Conservation (phyloP, 2,888 invertebrate genomes). For the Tridacna crocea region DNA sequence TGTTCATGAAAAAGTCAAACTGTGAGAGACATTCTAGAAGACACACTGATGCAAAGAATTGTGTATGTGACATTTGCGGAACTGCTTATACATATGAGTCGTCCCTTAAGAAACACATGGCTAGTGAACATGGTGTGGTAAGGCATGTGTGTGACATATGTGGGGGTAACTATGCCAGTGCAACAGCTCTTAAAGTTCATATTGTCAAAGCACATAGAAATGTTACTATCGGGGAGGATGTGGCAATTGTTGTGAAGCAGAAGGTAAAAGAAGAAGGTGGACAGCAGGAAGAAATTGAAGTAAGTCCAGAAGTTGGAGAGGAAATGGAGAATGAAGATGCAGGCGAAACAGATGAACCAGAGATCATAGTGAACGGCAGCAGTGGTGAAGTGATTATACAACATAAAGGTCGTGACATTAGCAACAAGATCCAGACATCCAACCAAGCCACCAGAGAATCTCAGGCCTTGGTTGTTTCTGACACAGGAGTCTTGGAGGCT, state of each 20-base stretch:
- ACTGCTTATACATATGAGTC: constrained; percentile 51
- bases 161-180: constrained; percentile 52
- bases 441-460: neutral
- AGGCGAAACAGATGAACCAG: constrained; percentile 9
- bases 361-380: constrained; percentile 16
- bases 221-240: constrained; percentile 42
- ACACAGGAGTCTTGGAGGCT: neutral
- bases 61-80: constrained; percentile 51
- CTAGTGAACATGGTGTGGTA: constrained; percentile 52
- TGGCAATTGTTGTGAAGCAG: constrained; percentile 38
- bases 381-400: constrained; percentile 20
- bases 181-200: constrained; percentile 52
- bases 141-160: constrained; percentile 52
- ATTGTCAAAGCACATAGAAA: constrained; percentile 51
- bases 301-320: neutral
- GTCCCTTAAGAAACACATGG: constrained; percentile 56
- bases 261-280: constrained; percentile 35
- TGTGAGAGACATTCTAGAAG: constrained; percentile 60
- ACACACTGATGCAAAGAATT: constrained; percentile 50
- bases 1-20: constrained; percentile 58
- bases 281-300: neutral
- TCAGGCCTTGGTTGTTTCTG: neutral
- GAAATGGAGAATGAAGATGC: neutral
- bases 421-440: neutral
- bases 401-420: neutral